Percentiles rank a stretch among this genome's conserved stretches.
phyloP scores from a whole-genome alignment of 30 jellyfish, hydroid and myxozoan genomes.

The Aurelia sp. region DNA sequence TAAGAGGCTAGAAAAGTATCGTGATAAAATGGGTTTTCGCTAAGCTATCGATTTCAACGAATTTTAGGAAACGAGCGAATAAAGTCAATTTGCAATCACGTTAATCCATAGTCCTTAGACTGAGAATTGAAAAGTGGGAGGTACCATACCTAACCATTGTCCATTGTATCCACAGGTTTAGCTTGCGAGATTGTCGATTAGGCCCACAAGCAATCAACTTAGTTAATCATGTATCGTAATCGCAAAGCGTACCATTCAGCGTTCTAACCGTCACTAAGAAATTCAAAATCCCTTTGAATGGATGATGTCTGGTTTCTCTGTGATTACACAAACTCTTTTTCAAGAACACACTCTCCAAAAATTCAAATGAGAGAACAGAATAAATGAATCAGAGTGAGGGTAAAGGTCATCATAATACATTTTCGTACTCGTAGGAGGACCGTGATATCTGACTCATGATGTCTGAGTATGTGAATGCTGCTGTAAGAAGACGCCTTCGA shows the following conservation, averaged over 20 bases:
- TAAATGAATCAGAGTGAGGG: no score
- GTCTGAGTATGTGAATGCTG: no score
- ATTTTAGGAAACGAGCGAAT: slow-evolving; percentile 22
- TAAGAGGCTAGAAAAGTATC: slow-evolving; percentile 62
- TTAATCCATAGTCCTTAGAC: slow-evolving; percentile 39
- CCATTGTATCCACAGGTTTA: slow-evolving; percentile 38
- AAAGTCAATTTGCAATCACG: slow-evolving; percentile 57
- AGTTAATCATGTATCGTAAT: slow-evolving; percentile 23
- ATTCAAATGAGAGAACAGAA: no score
- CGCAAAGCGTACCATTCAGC: background rate
- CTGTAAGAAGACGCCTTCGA: no score
- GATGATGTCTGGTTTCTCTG: no score
- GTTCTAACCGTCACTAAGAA: no score
- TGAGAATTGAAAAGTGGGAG: slow-evolving; percentile 51
- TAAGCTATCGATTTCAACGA: slow-evolving; percentile 52
- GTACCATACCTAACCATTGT: slow-evolving; percentile 55
- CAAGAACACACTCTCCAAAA: no score
- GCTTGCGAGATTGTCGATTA: slow-evolving; percentile 27
- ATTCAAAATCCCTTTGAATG: no score
- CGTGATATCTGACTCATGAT: no score
- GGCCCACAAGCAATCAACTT: slow-evolving; percentile 40
- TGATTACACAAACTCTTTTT: no score
- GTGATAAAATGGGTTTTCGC: slow-evolving; percentile 47
- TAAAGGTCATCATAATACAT: no score
- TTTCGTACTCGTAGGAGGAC: no score